Conservation (phyloP, 2,888 invertebrate species). For the Gibbula magus region DNA sequence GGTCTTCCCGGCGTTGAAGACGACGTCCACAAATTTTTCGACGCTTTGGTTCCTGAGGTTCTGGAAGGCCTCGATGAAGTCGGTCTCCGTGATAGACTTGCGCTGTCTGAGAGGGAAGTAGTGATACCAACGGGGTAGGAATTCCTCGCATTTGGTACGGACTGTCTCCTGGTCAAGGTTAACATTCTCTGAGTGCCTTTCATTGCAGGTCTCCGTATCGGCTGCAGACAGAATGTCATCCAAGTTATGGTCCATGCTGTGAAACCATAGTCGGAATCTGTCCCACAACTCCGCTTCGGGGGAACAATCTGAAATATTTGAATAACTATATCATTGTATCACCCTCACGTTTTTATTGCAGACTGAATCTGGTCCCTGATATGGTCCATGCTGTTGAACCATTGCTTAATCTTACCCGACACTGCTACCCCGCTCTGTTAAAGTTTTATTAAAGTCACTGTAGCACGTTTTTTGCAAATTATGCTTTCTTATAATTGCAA, state of each 20-base stretch:
- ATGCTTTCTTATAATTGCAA: no score
- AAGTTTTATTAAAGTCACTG: no score
- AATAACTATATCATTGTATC: no score
- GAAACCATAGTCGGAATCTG: conserved; percentile 34
- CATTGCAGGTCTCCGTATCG: background rate
- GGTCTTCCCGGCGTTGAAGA: background rate
- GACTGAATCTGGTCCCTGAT: no score
- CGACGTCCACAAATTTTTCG: background rate
- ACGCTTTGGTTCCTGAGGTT: background rate
- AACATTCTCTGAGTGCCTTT: background rate
- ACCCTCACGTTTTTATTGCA: no score
- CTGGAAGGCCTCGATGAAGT: background rate
- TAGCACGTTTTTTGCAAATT: no score
- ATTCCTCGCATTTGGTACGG: background rate
- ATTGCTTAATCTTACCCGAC: no score
- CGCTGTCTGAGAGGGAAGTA: background rate
- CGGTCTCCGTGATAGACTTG: background rate
- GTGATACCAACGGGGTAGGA: background rate
- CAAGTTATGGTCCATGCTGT: background rate
- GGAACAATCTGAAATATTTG: no score
- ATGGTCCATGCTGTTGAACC: no score
- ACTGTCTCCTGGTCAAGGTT: background rate
- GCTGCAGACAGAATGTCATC: background rate
- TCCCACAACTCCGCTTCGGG: conserved; percentile 7
- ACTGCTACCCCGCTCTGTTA: no score